These are phyloP conservation scores for Plecotus auritus DNA, from an alignment of 2,113 vertebrate genomes.

Conservation along the genomic window DNA sequence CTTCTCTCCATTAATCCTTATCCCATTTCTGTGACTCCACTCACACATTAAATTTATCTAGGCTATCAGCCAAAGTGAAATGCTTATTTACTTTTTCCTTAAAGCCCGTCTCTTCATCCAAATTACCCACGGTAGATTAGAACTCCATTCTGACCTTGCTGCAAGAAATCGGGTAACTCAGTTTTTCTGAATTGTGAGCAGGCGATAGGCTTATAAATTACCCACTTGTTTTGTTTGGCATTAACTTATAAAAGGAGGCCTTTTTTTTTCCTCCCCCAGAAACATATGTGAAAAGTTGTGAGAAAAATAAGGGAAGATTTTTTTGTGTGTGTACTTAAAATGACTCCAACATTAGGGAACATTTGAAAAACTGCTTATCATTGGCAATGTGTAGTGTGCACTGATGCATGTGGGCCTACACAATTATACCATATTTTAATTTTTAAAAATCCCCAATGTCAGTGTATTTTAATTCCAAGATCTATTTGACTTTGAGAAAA, in stretches of 20 bases:
- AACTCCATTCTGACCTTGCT: slow-evolving; percentile 30
- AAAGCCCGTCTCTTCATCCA: slow-evolving; percentile 40
- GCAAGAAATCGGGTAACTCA: not conserved
- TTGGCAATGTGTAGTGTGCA: not conserved
- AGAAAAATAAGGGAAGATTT: not conserved
- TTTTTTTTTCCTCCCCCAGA: not conserved
- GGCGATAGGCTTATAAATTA: not conserved
- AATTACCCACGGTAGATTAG: slow-evolving; percentile 4
- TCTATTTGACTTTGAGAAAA: not conserved
- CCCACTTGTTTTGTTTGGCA: not conserved
- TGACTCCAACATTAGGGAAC: not conserved
- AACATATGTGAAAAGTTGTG: not conserved
- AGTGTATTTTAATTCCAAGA: slow-evolving; percentile 1
- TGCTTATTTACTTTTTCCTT: slow-evolving; percentile 55
- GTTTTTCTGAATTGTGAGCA: not conserved
- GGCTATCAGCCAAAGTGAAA: slow-evolving; percentile 67
- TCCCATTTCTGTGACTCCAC: slow-evolving; percentile 58
- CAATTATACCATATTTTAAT: not conserved
- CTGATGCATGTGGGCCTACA: not conserved
- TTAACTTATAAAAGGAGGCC: not conserved
- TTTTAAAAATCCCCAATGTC: not conserved
- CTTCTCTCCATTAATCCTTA: slow-evolving; percentile 72
- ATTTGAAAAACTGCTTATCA: not conserved
- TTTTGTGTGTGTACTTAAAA: not conserved
- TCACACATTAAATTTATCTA: slow-evolving; percentile 70